Evolutionary conservation across 2,797 vertebrate species (phyloP).

Genomic region (Propithecus perrieri): DNA sequence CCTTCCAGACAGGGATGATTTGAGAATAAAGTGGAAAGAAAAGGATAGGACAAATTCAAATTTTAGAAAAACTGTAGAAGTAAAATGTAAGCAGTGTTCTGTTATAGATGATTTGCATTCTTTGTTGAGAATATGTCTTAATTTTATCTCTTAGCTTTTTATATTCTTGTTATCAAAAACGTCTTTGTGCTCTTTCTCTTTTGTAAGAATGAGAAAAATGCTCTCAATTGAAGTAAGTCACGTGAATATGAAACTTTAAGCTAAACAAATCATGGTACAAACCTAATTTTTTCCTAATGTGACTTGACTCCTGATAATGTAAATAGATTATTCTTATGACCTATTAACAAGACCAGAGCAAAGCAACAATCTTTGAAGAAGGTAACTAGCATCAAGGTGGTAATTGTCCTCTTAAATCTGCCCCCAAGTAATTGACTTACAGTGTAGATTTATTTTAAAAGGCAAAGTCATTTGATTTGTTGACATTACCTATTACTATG

Average conservation of each 20-base stretch:
- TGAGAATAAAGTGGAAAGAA: conserved; percentile 36
- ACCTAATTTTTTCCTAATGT: conserved; percentile 30
- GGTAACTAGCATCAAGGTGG: not conserved
- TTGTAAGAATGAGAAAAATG: conserved; percentile 36
- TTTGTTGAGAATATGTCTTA: conserved; percentile 33
- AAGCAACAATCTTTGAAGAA: not conserved
- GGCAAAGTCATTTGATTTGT: conserved; percentile 49
- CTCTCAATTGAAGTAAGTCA: not conserved
- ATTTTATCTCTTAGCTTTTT: conserved; percentile 34
- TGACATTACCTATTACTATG: not conserved
- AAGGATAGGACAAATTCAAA: not conserved
- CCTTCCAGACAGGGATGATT: not conserved
- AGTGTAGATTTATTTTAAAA: conserved; percentile 51
- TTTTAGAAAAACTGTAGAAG: not conserved
- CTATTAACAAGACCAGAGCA: not conserved
- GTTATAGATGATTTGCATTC: conserved; percentile 9
- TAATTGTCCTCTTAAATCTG: not conserved
- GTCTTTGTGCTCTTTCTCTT: not conserved
- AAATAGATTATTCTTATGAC: not conserved
- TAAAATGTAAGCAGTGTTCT: conserved; percentile 49
- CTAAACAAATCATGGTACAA: conserved; percentile 27
- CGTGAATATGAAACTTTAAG: conserved; percentile 13
- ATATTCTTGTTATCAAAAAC: conserved; percentile 34
- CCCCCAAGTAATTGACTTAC: not conserved
- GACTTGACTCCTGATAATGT: conserved; percentile 1